Evolutionary conservation across 2,113 vertebrate genomes (phyloP), one percentile per base, ranked within the genome.

Genomic region (Stigmatopora nigra): DNA sequence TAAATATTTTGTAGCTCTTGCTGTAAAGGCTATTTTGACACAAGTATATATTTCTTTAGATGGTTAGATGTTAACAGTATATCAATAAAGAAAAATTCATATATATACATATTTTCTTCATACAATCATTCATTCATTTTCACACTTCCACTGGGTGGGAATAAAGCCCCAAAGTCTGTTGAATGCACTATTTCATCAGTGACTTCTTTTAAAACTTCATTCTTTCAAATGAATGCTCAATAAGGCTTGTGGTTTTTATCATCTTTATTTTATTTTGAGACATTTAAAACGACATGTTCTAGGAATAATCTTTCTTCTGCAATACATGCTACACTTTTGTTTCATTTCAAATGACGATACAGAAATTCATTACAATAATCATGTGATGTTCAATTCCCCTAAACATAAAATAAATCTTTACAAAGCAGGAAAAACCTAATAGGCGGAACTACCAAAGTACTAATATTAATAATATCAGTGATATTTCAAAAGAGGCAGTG

Each of bases 1-100:
- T 48, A 74, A 64, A 65, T 65, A 73, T 38, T 7, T 41, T 77
- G 61, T 52, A 52, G 62, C 41, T 71, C 49, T 59, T 53, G 15
- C 47, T 58, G 44, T 62, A 55, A 63, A 70, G 51, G 35, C 36
- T n/a, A 57, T 47, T 71, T 47, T 45, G 51, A 58, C 51, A 22
- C 19, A 11, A 53, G 38, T 41, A 41, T 41, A 7, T 41, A 41
- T 10, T 10, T 41, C 1, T 41, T 41, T 41, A 41, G 38, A 41
- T 7, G 6, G 38, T 41, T 41, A 41, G 6, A 41, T 41, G 38
- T 41, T 41, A 41, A 41, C 38, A 41, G 38, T 41, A 41, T 41
- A 41, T 41, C 7, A 41, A 8, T 41, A 8, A 41, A 41, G 38
- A 31, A 31, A 31, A 31, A 31, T 31, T 2, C n/a, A n/a, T n/a